phyloP scores from a whole-genome alignment of 2,113 vertebrate genomes.

The Sapajus apella region DNA sequence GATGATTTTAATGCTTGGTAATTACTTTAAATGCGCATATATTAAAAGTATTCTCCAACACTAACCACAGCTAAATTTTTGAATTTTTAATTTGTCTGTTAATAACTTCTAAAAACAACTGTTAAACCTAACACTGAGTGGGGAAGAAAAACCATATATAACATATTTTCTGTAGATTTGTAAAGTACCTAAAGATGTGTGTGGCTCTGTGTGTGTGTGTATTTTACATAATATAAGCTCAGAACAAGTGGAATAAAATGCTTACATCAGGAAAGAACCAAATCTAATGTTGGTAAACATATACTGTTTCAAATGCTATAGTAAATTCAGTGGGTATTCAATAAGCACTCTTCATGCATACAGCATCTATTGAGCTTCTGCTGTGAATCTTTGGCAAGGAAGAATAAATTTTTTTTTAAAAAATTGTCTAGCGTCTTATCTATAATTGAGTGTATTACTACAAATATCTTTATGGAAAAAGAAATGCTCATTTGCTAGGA shows the following conservation, averaged over 20 bases:
- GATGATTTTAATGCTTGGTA: slow-evolving; percentile 62
- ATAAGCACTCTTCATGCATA: background rate
- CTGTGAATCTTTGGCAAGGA: slow-evolving; percentile 50
- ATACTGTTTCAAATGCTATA: slow-evolving; percentile 8
- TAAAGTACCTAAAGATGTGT: slow-evolving; percentile 31
- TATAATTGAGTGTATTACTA: background rate
- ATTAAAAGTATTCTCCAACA: slow-evolving; percentile 63
- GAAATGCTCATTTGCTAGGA: slow-evolving; percentile 52
- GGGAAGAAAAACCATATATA: slow-evolving; percentile 65
- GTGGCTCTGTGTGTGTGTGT: background rate
- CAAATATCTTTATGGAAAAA: slow-evolving; percentile 53
- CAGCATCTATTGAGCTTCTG: background rate
- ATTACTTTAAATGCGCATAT: slow-evolving; percentile 74
- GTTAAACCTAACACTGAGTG: slow-evolving; percentile 63
- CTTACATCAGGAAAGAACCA: background rate
- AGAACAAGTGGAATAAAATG: slow-evolving; percentile 45
- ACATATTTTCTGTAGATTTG: slow-evolving; percentile 61
- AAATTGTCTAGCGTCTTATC: slow-evolving; percentile 28
- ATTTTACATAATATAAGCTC: background rate
- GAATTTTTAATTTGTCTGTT: slow-evolving; percentile 74
- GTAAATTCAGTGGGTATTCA: slow-evolving; percentile 24
- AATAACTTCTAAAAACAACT: slow-evolving; percentile 72
- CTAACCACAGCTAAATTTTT: slow-evolving; percentile 67
- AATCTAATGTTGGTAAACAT: background rate
- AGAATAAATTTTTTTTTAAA: background rate